phyloP scores from a whole-genome alignment of 2,888 invertebrate species.

The Ischnura elegans region DNA sequence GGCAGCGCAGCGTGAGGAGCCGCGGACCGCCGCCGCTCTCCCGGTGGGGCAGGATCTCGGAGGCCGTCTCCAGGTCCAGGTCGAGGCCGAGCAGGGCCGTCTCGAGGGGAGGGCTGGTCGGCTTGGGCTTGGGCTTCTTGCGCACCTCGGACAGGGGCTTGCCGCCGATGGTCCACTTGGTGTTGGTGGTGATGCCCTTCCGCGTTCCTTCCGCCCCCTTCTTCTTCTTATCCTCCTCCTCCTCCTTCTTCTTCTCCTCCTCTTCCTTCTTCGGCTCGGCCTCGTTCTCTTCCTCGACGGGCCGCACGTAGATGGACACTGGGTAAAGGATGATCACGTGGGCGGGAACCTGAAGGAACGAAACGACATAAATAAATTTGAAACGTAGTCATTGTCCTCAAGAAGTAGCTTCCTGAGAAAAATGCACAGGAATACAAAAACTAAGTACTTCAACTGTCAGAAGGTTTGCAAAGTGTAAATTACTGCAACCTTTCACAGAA shows the following conservation, averaged over 20 bases:
- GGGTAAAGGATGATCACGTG: neutral
- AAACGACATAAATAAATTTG: no score
- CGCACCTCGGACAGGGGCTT: slow-evolving; percentile 15
- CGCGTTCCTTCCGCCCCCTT: no score
- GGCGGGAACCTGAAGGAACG: slow-evolving; percentile 24
- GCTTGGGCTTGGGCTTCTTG: slow-evolving; percentile 12
- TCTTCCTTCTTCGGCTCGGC: neutral
- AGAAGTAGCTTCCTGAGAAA: no score
- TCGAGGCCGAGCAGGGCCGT: neutral
- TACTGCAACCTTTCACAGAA: no score
- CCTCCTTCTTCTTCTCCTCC: neutral
- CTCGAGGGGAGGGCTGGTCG: slow-evolving; percentile 16
- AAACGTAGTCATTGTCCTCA: no score
- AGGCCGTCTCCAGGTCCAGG: slow-evolving; percentile 47
- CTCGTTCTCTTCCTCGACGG: neutral
- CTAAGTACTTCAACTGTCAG: no score
- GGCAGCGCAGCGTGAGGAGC: slow-evolving; percentile 79
- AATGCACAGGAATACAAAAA: no score
- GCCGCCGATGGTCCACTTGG: neutral
- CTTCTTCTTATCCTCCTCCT: neutral
- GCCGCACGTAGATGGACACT: neutral
- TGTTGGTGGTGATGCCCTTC: neutral
- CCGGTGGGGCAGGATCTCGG: neutral
- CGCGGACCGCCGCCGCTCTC: slow-evolving; percentile 33
- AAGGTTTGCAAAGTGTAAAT: no score